These are phyloP conservation scores for Drosophila nasuta DNA, from an alignment of 1,140 invertebrate genomes.

Conservation along the genomic window DNA sequence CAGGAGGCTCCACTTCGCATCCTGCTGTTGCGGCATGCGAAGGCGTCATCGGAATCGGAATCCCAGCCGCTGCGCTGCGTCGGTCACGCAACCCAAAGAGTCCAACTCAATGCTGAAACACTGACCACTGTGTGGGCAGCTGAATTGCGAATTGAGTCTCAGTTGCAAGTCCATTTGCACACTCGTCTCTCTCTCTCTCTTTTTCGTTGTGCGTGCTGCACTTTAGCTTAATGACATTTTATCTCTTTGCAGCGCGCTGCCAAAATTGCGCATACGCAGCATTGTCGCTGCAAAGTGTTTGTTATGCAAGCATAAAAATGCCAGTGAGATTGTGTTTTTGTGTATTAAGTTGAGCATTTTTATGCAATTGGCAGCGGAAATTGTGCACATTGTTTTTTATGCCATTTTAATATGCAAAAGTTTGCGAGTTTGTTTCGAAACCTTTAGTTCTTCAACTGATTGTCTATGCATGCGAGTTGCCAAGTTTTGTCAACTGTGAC, in stretches of 20 bases:
- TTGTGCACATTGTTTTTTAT: slow-evolving; percentile 79
- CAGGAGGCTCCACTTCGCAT: slow-evolving; percentile 62
- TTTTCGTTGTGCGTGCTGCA: slow-evolving; percentile 64
- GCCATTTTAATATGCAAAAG: slow-evolving; percentile 81
- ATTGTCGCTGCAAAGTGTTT: slow-evolving; percentile 52
- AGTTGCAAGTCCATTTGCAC: slow-evolving; percentile 13
- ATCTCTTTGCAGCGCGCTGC: slow-evolving; percentile 53
- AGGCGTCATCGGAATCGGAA: slow-evolving; percentile 61
- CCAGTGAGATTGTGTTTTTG: slow-evolving; percentile 22
- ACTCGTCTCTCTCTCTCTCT: slow-evolving; percentile 16
- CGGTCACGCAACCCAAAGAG: slow-evolving; percentile 62
- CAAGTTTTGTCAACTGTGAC: slow-evolving; percentile 55
- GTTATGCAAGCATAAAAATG: slow-evolving; percentile 72
- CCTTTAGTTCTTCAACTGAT: slow-evolving; percentile 35
- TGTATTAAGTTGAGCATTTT: slow-evolving; percentile 51
- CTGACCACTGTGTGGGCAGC: slow-evolving; percentile 79
- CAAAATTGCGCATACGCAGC: slow-evolving; percentile 66
- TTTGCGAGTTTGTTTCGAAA: slow-evolving; percentile 33
- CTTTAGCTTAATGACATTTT: slow-evolving; percentile 82
- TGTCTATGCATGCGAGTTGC: slow-evolving; percentile 70
- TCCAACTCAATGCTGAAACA: not conserved
- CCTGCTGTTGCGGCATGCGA: slow-evolving; percentile 79
- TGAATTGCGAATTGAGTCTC: slow-evolving; percentile 12
- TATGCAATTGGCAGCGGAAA: slow-evolving; percentile 80
- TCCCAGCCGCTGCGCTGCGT: slow-evolving; percentile 11